Percentiles rank a stretch among this genome's conserved stretches.
These are phyloP conservation scores for Paralinhomoeus sp. DNA, from an alignment of 2,888 invertebrate species.

Conservation along the genomic window DNA sequence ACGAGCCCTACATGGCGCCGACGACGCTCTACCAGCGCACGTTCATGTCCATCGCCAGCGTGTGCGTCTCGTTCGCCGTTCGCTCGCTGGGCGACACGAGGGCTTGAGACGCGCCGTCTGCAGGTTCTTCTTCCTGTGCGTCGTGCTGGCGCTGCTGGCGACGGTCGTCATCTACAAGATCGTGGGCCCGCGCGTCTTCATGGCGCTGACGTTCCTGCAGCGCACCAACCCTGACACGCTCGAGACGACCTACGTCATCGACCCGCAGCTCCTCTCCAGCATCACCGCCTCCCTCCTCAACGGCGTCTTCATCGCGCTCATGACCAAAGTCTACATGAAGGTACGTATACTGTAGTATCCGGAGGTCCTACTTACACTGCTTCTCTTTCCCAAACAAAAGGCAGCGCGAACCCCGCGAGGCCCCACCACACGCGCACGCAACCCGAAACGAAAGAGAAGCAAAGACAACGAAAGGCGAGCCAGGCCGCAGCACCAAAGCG, in stretches of 20 bases:
- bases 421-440: no score
- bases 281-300: constrained; percentile 2
- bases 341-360: no score
- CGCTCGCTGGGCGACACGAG: not conserved
- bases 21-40: not conserved
- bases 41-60: not conserved
- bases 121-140: constrained; percentile 1
- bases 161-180: constrained; percentile 2
- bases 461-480: no score
- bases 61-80: not conserved
- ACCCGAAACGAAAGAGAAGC: no score
- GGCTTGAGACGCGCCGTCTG: not conserved
- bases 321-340: constrained; percentile 2
- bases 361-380: no score
- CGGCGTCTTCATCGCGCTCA: constrained; percentile 2
- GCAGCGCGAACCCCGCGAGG: no score
- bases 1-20: constrained; percentile 41
- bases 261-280: not conserved
- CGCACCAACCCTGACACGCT: not conserved
- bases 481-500: no score
- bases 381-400: no score
- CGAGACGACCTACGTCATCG: no score
- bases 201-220: not conserved
- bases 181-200: no score
- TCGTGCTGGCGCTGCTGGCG: constrained; percentile 1